Evolutionary conservation across 2,113 vertebrate species (phyloP), one percentile per base, ranked within the genome.

Genomic region (Rhinolophus ferrumequinum): DNA sequence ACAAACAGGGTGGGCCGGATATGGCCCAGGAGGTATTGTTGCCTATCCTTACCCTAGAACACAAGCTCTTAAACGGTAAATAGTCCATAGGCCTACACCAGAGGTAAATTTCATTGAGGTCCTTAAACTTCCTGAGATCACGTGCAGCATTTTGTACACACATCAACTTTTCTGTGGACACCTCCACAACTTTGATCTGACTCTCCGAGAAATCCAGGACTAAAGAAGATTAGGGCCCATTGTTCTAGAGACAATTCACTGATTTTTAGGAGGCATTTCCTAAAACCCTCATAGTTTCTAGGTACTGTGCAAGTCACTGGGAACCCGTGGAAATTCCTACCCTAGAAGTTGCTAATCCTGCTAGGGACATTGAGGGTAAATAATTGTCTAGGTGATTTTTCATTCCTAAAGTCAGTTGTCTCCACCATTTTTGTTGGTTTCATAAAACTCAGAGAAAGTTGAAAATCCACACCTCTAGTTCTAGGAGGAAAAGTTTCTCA

Each of bases 381-480:
- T 56, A 88, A 92, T 56, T 92, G 12, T 77, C 58, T 41, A 62
- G 24, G 50, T 56, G 35, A 76, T 81, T 4, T 28, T 76, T 85
- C 89, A 21, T 70, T 94, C 54, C 66, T 87, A 54, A 96, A 93
- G 26, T 88, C 30, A 3, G 8, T 76, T 86, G 21, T 77, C 13
- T 24, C 33, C 28, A 44, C 22, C 64, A 64, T 94, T 89, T 30
- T 89, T 85, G 5, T 33, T 69, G 76, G 38, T 28, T 94, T 84
- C 70, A 33, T 41, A 83, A 92, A 10, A 92, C 26, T 64, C 7
- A 19, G 69, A 88, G 77, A 67, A 96, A 85, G 56, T 64, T 90
- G 72, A 84, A 90, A 92, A 87, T 77, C 19, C 11, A 81, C 3
- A 77, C 44, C 50, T 91, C 88, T 93, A 30, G 33, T 79, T 94